phyloP scores from a whole-genome alignment of 2,797 vertebrate species.

The Eulemur mongoz region DNA sequence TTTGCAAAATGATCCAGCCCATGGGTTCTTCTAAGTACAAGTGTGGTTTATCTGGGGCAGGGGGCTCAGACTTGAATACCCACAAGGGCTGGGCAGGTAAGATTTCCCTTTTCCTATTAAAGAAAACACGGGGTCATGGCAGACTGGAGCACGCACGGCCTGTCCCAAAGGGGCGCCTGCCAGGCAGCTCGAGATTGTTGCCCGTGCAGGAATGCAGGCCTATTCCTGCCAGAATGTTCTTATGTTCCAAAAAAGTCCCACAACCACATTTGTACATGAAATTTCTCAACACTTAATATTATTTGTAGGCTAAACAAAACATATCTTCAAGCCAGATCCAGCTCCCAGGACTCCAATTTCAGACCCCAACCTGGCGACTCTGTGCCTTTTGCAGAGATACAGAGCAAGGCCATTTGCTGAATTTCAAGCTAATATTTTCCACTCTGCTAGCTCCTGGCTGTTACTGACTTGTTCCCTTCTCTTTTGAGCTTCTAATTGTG shows the following conservation, averaged over 20 bases:
- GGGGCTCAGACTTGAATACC: neutral
- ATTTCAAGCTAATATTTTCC: neutral
- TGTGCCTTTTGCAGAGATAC: neutral
- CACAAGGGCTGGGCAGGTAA: neutral
- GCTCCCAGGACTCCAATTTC: neutral
- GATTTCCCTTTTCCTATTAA: neutral
- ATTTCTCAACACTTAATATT: neutral
- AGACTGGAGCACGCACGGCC: no score
- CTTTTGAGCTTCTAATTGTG: conserved; percentile 37
- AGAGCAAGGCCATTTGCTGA: neutral
- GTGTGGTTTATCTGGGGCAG: neutral
- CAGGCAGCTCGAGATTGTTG: neutral
- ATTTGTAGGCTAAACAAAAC: neutral
- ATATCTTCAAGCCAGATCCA: neutral
- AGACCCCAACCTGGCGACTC: neutral
- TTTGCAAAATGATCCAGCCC: neutral
- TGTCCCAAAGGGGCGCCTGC: neutral
- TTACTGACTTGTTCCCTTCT: neutral
- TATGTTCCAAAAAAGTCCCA: neutral
- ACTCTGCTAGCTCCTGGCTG: neutral
- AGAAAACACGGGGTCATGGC: neutral
- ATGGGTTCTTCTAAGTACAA: neutral
- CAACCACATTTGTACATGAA: neutral
- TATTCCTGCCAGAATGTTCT: neutral
- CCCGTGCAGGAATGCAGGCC: neutral